phyloP scores from a whole-genome alignment of 2,888 invertebrate genomes.

The Ptychoptera albimana region DNA sequence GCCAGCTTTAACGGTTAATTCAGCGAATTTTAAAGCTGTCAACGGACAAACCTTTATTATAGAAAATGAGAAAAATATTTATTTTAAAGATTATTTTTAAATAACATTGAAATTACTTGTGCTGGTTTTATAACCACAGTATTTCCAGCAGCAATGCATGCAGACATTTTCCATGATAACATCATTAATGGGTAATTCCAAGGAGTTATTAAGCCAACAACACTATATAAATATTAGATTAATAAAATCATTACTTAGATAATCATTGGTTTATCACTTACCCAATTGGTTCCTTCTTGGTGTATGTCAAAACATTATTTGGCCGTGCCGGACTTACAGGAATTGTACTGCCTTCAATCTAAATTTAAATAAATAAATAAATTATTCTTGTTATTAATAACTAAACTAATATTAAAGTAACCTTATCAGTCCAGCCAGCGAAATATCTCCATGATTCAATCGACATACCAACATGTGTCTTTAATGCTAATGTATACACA shows the following conservation, averaged over 20 bases:
- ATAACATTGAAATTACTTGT: slow-evolving; percentile 33
- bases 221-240: slow-evolving; percentile 34
- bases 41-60: slow-evolving; percentile 53
- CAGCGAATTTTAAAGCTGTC: slow-evolving; percentile 90
- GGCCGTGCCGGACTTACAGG: slow-evolving; percentile 87
- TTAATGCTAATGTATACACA: slow-evolving; percentile 88
- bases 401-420: slow-evolving; percentile 7
- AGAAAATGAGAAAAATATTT: neutral
- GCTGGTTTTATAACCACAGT: slow-evolving; percentile 95
- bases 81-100: neutral
- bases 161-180: slow-evolving; percentile 98
- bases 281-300: slow-evolving; percentile 82
- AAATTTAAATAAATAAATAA: neutral
- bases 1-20: slow-evolving; percentile 76
- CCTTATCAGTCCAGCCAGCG: slow-evolving; percentile 91
- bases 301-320: slow-evolving; percentile 75
- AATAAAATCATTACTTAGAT: too few relatives aligned
- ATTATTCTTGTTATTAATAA: neutral
- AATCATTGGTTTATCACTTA: slow-evolving; percentile 21
- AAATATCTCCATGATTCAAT: slow-evolving; percentile 95
- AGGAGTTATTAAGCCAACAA: slow-evolving; percentile 83
- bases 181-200: slow-evolving; percentile 99
- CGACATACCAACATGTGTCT: slow-evolving; percentile 96
- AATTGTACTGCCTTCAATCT: slow-evolving; percentile 75
- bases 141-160: slow-evolving; percentile 91